phyloP scores from a whole-genome alignment of 2,888 invertebrate genomes.

The Sarcophaga carnaria region DNA sequence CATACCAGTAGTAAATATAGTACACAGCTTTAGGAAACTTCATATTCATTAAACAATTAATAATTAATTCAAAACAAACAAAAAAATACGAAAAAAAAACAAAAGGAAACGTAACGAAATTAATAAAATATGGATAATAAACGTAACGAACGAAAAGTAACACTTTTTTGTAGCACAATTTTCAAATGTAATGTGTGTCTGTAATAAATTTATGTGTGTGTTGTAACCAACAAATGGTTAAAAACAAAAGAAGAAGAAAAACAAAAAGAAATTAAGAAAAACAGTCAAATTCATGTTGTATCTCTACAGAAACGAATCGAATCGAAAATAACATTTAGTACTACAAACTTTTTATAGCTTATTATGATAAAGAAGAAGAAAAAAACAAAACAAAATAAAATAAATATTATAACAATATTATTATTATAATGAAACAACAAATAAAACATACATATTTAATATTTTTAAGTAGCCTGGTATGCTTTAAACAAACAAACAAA shows the following conservation, averaged over 20 bases:
- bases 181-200: conserved; percentile 51
- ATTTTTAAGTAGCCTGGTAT: conserved; percentile 65
- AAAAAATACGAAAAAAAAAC: conserved; percentile 5
- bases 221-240: conserved; percentile 25
- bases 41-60: conserved; percentile 45
- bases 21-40: conserved; percentile 55
- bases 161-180: conserved; percentile 60
- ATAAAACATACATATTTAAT: conserved; percentile 66
- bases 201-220: conserved; percentile 33
- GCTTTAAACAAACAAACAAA: conserved; percentile 53
- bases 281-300: too few species aligned
- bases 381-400: conserved; percentile 41
- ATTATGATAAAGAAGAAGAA: conserved; percentile 55
- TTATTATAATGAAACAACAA: too few species aligned
- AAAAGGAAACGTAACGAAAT: conserved; percentile 12
- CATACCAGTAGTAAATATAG: conserved; percentile 44
- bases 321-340: conserved; percentile 34
- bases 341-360: conserved; percentile 61
- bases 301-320: conserved; percentile 21
- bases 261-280: conserved; percentile 46
- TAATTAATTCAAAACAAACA: not conserved
- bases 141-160: too few species aligned
- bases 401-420: conserved; percentile 62
- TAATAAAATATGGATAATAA: too few species aligned
- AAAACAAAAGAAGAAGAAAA: conserved; percentile 37